These are phyloP conservation scores for Amblyraja radiata DNA, from an alignment of 2,797 vertebrate genomes.

Conservation along the genomic window DNA sequence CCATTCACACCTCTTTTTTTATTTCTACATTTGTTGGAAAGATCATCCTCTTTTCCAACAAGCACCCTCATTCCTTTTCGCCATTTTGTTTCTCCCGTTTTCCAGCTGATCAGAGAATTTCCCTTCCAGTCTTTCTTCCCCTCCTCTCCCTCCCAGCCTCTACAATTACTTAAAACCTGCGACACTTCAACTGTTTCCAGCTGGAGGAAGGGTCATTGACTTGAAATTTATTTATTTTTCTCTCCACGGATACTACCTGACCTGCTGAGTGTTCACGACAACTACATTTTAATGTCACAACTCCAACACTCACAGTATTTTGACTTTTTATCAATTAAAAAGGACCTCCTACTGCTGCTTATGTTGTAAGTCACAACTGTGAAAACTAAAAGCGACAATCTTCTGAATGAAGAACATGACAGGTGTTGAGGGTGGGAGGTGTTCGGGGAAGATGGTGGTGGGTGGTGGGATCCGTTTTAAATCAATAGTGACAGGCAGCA, in stretches of 20 bases:
- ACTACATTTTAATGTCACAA: not conserved
- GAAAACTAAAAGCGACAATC: not conserved
- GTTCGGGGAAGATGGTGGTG: not conserved
- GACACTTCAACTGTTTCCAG: not conserved
- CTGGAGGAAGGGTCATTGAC: not conserved
- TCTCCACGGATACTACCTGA: not conserved
- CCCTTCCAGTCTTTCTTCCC: not conserved
- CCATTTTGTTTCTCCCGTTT: no score
- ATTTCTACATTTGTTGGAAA: no score
- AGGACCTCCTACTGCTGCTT: not conserved
- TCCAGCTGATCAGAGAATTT: no score
- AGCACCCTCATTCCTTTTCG: no score
- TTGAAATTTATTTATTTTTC: not conserved
- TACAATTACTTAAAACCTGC: not conserved
- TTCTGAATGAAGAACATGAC: not conserved
- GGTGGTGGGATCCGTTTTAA: not conserved
- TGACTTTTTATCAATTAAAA: no score
- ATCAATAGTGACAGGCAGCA: conserved; percentile 6
- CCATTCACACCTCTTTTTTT: no score
- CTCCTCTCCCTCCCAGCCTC: not conserved
- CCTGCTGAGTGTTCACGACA: not conserved
- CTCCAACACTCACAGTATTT: no score
- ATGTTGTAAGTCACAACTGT: not conserved
- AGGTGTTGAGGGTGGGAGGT: not conserved
- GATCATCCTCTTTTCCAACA: no score